Evolutionary conservation across 2,888 invertebrate genomes (phyloP).

Genomic region (Cyclophora albipunctata): DNA sequence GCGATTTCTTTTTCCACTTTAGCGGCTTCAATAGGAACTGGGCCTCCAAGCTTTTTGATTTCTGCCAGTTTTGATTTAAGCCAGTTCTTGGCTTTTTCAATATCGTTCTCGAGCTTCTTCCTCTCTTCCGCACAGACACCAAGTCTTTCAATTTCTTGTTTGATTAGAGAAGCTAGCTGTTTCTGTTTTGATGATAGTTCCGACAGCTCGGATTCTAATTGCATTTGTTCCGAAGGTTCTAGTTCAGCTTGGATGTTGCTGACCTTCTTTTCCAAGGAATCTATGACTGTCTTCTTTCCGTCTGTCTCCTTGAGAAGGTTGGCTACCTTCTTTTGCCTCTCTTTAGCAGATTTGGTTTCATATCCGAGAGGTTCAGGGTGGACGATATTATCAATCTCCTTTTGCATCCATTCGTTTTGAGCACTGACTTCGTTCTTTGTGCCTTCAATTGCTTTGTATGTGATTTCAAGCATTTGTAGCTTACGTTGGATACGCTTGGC

Average conservation of each 20-base stretch:
- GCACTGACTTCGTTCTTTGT: conserved; percentile 87
- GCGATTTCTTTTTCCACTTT: conserved; percentile 89
- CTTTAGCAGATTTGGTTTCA: conserved; percentile 85
- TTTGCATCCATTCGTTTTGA: conserved; percentile 86
- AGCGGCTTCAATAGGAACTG: conserved; percentile 84
- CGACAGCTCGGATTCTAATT: conserved; percentile 83
- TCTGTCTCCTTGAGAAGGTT: conserved; percentile 88
- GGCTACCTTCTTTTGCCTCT: conserved; percentile 81
- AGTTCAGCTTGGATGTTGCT: conserved; percentile 89
- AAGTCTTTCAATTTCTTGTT: conserved; percentile 83
- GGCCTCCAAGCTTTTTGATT: conserved; percentile 83
- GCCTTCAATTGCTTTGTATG: conserved; percentile 87
- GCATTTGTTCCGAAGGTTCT: conserved; percentile 88
- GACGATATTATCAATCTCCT: conserved; percentile 80
- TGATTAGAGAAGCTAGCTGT: conserved; percentile 81
- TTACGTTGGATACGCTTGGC: conserved; percentile 90
- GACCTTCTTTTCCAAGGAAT: conserved; percentile 88
- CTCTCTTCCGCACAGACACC: conserved; percentile 82
- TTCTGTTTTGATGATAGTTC: conserved; percentile 84
- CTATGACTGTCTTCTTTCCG: conserved; percentile 86
- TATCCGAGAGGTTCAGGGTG: conserved; percentile 82
- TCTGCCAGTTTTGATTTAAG: conserved; percentile 85
- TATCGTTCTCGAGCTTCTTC: conserved; percentile 83
- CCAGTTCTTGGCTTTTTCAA: conserved; percentile 88
- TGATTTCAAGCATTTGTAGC: conserved; percentile 86